Percentiles rank a stretch among this genome's conserved stretches.
phyloP scores from a whole-genome alignment of 35 echinoderm and acorn worm species.

The Strongylocentrotus purpuratus region DNA sequence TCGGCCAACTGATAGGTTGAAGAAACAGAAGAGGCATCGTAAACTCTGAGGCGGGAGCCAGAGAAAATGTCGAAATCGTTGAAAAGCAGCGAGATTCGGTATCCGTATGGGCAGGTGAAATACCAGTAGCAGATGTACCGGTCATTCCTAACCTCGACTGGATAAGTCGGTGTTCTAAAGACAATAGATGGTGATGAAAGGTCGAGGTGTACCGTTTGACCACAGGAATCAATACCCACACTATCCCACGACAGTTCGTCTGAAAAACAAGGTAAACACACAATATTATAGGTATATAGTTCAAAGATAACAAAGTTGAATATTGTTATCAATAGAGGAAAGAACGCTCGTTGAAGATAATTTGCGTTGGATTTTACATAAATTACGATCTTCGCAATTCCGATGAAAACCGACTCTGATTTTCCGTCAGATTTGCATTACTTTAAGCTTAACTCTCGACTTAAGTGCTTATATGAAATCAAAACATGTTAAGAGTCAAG shows the following conservation, averaged over 20 bases:
- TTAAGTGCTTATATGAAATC: neutral
- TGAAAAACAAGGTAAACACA: neutral
- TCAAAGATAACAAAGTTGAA: neutral
- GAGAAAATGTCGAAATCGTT: conserved; percentile 18
- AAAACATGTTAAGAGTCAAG: neutral
- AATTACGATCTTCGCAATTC: neutral
- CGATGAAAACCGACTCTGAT: neutral
- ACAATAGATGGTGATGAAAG: neutral
- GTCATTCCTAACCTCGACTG: neutral
- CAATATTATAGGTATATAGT: neutral
- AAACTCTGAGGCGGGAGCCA: neutral
- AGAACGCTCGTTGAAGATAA: neutral
- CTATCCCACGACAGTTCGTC: conserved; percentile 24
- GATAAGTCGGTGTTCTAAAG: conserved; percentile 17
- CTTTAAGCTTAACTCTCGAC: neutral
- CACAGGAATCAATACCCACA: conserved; percentile 12
- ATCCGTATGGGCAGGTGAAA: conserved; percentile 13
- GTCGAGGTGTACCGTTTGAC: conserved; percentile 23
- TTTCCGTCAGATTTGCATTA: neutral
- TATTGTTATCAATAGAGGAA: neutral
- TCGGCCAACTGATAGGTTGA: neutral
- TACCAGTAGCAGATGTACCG: neutral
- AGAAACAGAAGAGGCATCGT: neutral
- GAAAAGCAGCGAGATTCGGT: neutral
- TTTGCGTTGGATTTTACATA: neutral